Evolutionary conservation across 2,888 invertebrate genomes (phyloP), one percentile per base, ranked within the genome.

Genomic region (Nemotelus nigrinus): DNA sequence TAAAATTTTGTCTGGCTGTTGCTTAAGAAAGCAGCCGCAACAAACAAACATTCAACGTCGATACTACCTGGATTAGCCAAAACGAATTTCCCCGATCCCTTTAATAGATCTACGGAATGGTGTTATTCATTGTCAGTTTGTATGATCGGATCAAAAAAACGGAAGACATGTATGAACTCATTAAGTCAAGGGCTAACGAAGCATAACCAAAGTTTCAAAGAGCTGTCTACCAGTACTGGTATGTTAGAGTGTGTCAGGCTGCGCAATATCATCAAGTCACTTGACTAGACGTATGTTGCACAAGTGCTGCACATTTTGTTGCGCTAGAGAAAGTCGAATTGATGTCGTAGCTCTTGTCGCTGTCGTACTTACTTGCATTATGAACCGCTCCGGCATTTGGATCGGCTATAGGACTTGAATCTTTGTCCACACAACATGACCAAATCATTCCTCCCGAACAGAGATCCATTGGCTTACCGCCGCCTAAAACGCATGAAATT

Each of bases 391-490:
- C 92, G 25, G 90, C 87, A 82, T 92, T 89, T 44, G 88, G 86
- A 78, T 86, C 85, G 60, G 89, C 88, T 84, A 81, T 91, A 87
- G 85, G 88, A 84, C 84, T 90, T 86, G 55, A 89, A 85, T 94
- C 93, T 80, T 92, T 89, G 85, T 96, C 95, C 7, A 97, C 94
- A 84, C 97, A 97, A 86, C 97, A 97, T 3, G 95, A 94, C 96
- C 97, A 97, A 82, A 97, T 95, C 91, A 96, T 93, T 75, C 97
- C 97, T 43, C 97, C 97, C 8, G 95, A 96, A 86, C 97, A 97
- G 0, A 96, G 89, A 87, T 97, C 96, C 84, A 97, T 87, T 1
- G 96, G 96, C 81, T 94, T 92, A 3, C 95, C 95, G 1, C 97
- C 96, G 3, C 94, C 93, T 77, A 97, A 89, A 8, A 96, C 95